phyloP scores from a whole-genome alignment of 2,797 vertebrate species.

The Galagoides demidoff region DNA sequence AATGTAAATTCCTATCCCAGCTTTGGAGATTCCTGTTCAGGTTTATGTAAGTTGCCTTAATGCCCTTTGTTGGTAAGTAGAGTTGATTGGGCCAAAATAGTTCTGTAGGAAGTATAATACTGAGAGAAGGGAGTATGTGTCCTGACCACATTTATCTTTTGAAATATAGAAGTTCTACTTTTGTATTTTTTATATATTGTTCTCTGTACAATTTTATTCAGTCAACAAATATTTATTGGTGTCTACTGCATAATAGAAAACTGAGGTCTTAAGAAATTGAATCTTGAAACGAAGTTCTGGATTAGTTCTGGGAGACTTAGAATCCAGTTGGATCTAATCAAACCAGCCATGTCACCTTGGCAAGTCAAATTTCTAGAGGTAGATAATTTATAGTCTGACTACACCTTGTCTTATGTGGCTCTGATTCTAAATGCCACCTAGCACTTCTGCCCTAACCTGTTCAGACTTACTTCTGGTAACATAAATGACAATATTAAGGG shows the following conservation, averaged over 20 bases:
- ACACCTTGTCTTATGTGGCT: neutral
- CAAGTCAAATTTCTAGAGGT: neutral
- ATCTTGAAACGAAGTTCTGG: neutral
- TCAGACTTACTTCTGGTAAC: neutral
- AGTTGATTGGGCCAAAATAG: neutral
- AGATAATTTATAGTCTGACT: neutral
- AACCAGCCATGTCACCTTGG: neutral
- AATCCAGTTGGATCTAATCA: neutral
- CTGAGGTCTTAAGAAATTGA: neutral
- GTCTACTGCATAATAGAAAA: neutral
- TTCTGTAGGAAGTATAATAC: neutral
- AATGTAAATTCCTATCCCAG: neutral
- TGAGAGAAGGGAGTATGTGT: neutral
- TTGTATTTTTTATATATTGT: neutral
- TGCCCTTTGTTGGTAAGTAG: neutral
- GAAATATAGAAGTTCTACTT: neutral
- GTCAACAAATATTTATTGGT: neutral
- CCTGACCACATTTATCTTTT: neutral
- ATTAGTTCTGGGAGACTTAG: no score
- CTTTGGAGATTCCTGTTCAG: neutral
- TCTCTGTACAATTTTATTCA: neutral
- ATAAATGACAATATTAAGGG: neutral
- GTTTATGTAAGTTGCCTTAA: neutral
- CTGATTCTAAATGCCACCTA: neutral
- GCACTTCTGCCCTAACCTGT: neutral